Base-by-base conservation (phyloP, 2,797 vertebrate species). In the Sebastes matsubarae region DNA sequence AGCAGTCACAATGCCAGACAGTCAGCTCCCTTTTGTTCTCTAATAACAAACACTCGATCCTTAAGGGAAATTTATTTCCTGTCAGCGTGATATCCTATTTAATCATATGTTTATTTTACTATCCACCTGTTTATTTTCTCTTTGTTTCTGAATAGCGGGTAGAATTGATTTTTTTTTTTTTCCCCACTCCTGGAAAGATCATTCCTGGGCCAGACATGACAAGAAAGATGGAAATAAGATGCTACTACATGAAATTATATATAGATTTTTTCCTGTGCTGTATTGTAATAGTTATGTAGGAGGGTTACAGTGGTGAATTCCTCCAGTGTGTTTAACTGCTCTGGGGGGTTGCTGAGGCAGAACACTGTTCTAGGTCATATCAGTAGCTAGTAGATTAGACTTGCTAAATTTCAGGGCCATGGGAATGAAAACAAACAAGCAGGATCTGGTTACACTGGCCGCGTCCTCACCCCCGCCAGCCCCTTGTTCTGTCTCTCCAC, bases 371-470 rank as follows among this genome's bases (percentile, higher is more conserved):
- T 81, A 81, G 82, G 85, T 90, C 88, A 84, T 82, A 90, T 93
- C 92, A 91, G 93, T 77, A 84, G 87, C 87, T 38, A n/a, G 78
- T 84, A 84, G 89, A 93, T 93, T 90, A 89, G 82, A 92, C 90
- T 88, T 88, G 91, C 92, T 94, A 93, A 93, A 91, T 93, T 88
- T 91, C 84, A 90, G 92, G 94, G 91, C 90, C 92, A 91, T 95
- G 95, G 87, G 92, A 94, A 95, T 89, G 82, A 94, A 95, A 94
- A 93, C 92, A 94, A 94, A 94, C 91, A 89, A 84, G 79, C 46
- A 58, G 69, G 86, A 83, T 92, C 88, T 86, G 87, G 89, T 93
- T 94, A 78, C 90, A 90, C 72, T 82, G 77, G 68, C 76, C 25
- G 4, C 87, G 89, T 88, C 79, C 83, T 91, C 85, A 74, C 84